Evolutionary conservation across 2,113 vertebrate species (phyloP), one percentile per base, ranked within the genome.

Genomic region (Cebidichthys violaceus): DNA sequence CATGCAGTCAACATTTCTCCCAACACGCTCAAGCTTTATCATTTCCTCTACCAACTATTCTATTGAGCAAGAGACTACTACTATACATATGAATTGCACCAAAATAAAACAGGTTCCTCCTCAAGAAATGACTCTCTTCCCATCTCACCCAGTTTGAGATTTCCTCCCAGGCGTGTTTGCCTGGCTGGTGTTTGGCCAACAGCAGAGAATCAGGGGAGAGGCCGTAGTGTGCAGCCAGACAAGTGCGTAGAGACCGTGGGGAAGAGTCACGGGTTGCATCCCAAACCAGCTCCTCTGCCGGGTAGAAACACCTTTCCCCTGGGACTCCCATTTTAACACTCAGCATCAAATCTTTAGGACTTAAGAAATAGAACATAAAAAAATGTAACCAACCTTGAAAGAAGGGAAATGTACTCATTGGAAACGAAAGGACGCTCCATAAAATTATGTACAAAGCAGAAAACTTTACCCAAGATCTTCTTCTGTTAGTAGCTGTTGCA

Each of bases 161-260:
- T 14, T 95, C 95, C 66, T 97, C 96, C 98, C 98, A 99, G 62
- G 94, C 93, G 88, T 96, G 96, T 90, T 95, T 97, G 22, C 97
- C 97, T 2, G 96, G 95, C 67, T 96, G 96, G 88, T 97, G 95
- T 89, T 98, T 99, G 93, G 98, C 98, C 81, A 99, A 93, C 86
- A 97, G 96, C 62, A 96, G 94, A 66, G 96, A 96, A 82, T 98
- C 97, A 2, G 94, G 91, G 0, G 96, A 96, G 50, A 99, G 94
- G 73, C 94, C 92, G 5, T 92, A 99, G 75, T 92, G 91, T 41
- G 93, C 70, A 29, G 97, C 96, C 84, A 99, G 92, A 62, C 77
- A 93, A 17, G 96, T 93, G 86, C 95, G 94, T 62, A 99, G 93
- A n/a, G 95, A 92, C 60, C 83, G 90, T 3, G 92, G 75, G 0